phyloP scores from a whole-genome alignment of 2,888 invertebrate species.

The Drosophila falleni region DNA sequence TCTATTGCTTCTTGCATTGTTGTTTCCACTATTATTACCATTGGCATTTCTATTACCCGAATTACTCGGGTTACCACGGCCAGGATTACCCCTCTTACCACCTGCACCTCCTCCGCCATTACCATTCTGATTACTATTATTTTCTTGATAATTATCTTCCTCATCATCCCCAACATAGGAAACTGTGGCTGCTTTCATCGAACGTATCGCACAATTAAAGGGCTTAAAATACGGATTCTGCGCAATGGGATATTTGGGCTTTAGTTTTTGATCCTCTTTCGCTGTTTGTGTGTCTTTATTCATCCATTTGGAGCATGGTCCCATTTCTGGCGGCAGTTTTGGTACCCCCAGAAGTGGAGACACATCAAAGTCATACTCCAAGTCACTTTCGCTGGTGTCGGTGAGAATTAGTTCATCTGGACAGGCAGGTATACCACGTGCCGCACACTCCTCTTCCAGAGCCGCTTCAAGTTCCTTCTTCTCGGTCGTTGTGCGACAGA shows the following conservation, averaged over 20 bases:
- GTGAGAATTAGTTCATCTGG: constrained; percentile 75
- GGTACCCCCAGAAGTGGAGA: constrained; percentile 85
- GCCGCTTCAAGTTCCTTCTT: constrained; percentile 86
- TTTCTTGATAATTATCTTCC: not conserved
- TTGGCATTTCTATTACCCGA: not conserved
- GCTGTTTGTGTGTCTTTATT: constrained; percentile 8
- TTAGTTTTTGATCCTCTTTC: constrained; percentile 8
- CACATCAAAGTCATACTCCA: constrained; percentile 90
- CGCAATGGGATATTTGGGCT: constrained; percentile 51
- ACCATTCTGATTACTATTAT: not conserved
- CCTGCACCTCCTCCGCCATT: not conserved
- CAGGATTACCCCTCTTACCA: too few relatives aligned
- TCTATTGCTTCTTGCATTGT: not conserved
- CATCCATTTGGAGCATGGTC: not conserved
- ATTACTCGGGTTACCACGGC: not conserved
- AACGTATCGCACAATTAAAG: constrained; percentile 1
- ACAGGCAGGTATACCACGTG: constrained; percentile 61
- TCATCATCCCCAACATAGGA: not conserved
- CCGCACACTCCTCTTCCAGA: constrained; percentile 86
- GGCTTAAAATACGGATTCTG: constrained; percentile 37
- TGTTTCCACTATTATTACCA: not conserved
- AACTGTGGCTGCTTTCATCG: not conserved
- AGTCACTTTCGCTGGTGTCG: constrained; percentile 86
- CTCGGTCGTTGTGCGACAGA: constrained; percentile 76
- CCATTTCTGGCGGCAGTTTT: not conserved